Evolutionary conservation across 2,113 vertebrate genomes (phyloP), one percentile per base, ranked within the genome.

Genomic region (Crotophaga sulcirostris): DNA sequence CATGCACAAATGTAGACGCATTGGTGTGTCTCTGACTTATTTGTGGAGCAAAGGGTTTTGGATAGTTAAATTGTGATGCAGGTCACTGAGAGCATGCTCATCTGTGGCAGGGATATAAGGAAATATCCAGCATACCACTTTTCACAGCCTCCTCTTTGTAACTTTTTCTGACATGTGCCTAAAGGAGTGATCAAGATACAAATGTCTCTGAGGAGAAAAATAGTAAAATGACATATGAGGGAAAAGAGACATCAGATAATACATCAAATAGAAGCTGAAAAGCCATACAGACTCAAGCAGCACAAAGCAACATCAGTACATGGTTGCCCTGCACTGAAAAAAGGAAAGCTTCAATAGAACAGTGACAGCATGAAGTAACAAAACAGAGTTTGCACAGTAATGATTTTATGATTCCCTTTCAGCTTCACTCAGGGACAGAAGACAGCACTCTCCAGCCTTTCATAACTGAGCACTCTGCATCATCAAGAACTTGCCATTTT

Each of bases 241-340:
- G 11, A 70, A 94, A 67, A 80, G 75, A 94, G 24, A 89, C 75
- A 88, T 93, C 79, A 94, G 42, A 66, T 64, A 69, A 64, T 47
- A 55, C 72, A 90, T 95, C 92, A 97, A 90, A 95, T 4, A 58
- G 51, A 83, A 91, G 47, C 58, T 83, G 78, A 83, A 93, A 79
- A 95, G 75, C 76, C 87, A 74, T 72, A 86, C 51, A 92, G 76
- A 74, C 64, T 88, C 16, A 44, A 92, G 34, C 68, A 88, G 55
- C 85, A 85, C 0, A 1, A 88, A 77, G 58, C n/a, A 77, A 25
- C 10, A 2, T 83, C 58, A 90, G 70, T 58, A 90, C 59, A 88
- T 21, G 42, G 51, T 59, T 0, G 5, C 28, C 49, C 64, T 78
- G 55, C 15, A 17, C 6, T 38, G 66, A 55, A 84, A 84, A 69